Percentiles rank a stretch among this genome's conserved stretches.
Evolutionary conservation across 2,113 vertebrate genomes (phyloP).

Genomic region (Sprattus sprattus): DNA sequence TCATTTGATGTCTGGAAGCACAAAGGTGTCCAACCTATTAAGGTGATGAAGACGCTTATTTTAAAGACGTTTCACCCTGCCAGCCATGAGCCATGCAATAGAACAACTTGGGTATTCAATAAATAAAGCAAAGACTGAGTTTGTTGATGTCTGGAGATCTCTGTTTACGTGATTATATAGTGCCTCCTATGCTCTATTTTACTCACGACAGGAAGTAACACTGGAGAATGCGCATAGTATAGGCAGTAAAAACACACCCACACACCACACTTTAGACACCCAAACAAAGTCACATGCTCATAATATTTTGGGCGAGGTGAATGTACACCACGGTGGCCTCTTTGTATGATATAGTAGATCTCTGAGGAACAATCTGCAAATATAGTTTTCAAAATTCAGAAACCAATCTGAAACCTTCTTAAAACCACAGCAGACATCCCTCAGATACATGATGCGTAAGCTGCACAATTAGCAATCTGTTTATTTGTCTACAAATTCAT

Average conservation of each 20-base stretch:
- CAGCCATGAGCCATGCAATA: neutral
- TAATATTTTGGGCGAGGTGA: conserved; percentile 22
- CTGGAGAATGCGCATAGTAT: conserved; percentile 23
- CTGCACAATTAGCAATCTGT: neutral
- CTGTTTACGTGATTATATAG: conserved; percentile 21
- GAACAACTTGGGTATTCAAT: neutral
- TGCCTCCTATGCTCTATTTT: conserved; percentile 40
- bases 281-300: conserved; percentile 60
- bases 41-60: conserved; percentile 27
- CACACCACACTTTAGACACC: conserved; percentile 42
- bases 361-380: conserved; percentile 16
- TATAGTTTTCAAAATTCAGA: neutral
- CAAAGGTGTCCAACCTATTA: conserved; percentile 44
- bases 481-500: neutral
- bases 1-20: conserved; percentile 46
- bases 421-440: neutral
- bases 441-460: neutral
- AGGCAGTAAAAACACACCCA: conserved; percentile 36
- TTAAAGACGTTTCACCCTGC: neutral
- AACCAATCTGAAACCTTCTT: neutral
- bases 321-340: neutral
- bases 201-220: conserved; percentile 43
- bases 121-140: neutral
- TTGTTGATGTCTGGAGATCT: neutral
- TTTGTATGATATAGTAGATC: neutral